phyloP scores from a whole-genome alignment of 2,797 vertebrate species.

The Cyprinodon diabolis region DNA sequence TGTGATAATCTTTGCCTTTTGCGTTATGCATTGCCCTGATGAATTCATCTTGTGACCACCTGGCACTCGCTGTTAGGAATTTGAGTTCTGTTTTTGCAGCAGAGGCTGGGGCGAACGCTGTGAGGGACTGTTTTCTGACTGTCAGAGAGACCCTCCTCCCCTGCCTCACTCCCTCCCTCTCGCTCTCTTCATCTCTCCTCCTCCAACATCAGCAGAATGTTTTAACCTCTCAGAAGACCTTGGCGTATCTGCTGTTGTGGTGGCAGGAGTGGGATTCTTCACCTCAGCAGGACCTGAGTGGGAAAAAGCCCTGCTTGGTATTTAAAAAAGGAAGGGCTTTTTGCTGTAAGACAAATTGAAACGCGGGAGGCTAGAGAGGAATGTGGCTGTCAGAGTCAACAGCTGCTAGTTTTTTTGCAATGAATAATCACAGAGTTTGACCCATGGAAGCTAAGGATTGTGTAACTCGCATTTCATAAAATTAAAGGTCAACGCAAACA shows the following conservation, averaged over 20 bases:
- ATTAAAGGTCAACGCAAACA: slow-evolving; percentile 80
- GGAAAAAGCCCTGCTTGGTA: slow-evolving; percentile 77
- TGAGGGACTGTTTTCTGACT: slow-evolving; percentile 79
- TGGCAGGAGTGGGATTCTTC: slow-evolving; percentile 78
- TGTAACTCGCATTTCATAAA: slow-evolving; percentile 74
- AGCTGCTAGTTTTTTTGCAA: slow-evolving; percentile 71
- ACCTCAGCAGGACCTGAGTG: slow-evolving; percentile 79
- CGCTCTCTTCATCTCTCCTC: slow-evolving; percentile 69
- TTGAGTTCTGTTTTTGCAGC: slow-evolving; percentile 72
- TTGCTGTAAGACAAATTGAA: slow-evolving; percentile 83
- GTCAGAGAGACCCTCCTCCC: slow-evolving; percentile 71
- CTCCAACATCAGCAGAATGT: slow-evolving; percentile 78
- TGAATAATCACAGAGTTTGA: slow-evolving; percentile 80
- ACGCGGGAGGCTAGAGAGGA: slow-evolving; percentile 74
- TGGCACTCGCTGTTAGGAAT: slow-evolving; percentile 76
- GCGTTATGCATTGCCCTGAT: slow-evolving; percentile 79
- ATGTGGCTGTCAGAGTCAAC: slow-evolving; percentile 78
- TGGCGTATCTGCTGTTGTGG: slow-evolving; percentile 72
- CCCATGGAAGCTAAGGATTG: slow-evolving; percentile 74
- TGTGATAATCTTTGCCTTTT: slow-evolving; percentile 79
- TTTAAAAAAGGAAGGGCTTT: slow-evolving; percentile 80
- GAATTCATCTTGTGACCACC: slow-evolving; percentile 82
- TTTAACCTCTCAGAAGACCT: slow-evolving; percentile 78
- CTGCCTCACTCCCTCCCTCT: slow-evolving; percentile 58
- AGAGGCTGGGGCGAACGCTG: slow-evolving; percentile 72